Evolutionary conservation across 2,888 invertebrate genomes (phyloP).

Genomic region (Drosophila anomelani): DNA sequence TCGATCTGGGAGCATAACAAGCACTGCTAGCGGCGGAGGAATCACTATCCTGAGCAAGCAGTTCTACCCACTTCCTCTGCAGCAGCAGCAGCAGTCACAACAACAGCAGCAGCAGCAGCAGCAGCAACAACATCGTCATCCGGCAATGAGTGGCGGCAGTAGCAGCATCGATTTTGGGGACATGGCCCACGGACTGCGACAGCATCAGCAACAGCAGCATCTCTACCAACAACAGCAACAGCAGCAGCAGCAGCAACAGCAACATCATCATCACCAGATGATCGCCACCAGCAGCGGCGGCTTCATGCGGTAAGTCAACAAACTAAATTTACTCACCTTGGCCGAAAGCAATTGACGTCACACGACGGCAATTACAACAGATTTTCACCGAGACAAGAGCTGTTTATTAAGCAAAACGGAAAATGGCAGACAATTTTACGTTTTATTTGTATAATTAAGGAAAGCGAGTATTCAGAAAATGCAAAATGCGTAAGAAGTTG

Average conservation of each 20-base stretch:
- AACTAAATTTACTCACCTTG: slow-evolving; percentile 45
- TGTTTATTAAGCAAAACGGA: slow-evolving; percentile 12
- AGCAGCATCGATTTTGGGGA: slow-evolving; percentile 75
- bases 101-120: slow-evolving; percentile 66
- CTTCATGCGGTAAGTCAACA: slow-evolving; percentile 78
- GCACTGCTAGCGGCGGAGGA: slow-evolving; percentile 70
- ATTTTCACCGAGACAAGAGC: slow-evolving; percentile 25
- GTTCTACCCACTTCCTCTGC: slow-evolving; percentile 53
- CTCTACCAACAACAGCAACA: slow-evolving; percentile 45
- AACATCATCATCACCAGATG: slow-evolving; percentile 54
- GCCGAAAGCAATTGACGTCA: slow-evolving; percentile 64
- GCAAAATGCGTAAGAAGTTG: slow-evolving; percentile 1
- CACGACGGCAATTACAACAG: slow-evolving; percentile 30
- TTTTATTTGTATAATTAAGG: slow-evolving; percentile 1
- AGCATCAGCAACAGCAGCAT: slow-evolving; percentile 61
- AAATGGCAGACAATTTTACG: slow-evolving; percentile 20
- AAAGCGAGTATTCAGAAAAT: background rate
- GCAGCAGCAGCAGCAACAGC: slow-evolving; percentile 59
- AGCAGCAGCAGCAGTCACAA: slow-evolving; percentile 34
- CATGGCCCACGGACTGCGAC: slow-evolving; percentile 71
- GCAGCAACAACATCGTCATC: slow-evolving; percentile 63
- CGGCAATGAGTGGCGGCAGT: slow-evolving; percentile 61
- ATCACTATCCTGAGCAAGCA: slow-evolving; percentile 37
- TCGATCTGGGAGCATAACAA: slow-evolving; percentile 81
- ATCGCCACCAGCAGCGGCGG: slow-evolving; percentile 61